These are phyloP conservation scores for Cyaniris semiargus DNA, from an alignment of 2,888 invertebrate species.

Conservation along the genomic window DNA sequence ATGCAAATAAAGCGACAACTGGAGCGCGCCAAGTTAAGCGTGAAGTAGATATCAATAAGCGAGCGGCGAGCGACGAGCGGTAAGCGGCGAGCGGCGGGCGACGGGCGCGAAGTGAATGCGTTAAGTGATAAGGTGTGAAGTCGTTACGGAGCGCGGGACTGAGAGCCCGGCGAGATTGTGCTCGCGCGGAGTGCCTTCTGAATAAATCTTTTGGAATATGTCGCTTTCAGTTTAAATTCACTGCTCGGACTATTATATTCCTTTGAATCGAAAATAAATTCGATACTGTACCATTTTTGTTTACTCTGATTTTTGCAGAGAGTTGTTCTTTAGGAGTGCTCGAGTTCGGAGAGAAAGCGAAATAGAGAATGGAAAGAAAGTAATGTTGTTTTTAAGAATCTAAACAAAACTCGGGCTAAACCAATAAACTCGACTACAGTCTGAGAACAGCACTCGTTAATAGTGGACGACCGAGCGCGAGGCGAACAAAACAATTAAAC, in stretches of 20 bases:
- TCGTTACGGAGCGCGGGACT: not conserved
- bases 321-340: not conserved
- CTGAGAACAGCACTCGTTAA: not conserved
- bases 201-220: slow-evolving; percentile 9
- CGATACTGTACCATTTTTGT: not conserved
- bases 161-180: not conserved
- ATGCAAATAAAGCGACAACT: slow-evolving; percentile 13
- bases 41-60: slow-evolving; percentile 16
- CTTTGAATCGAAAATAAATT: not conserved
- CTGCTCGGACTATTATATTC: not conserved
- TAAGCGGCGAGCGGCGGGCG: not conserved
- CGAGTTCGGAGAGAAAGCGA: not conserved
- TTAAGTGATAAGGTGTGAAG: slow-evolving; percentile 11
- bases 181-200: not conserved
- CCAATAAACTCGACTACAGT: not conserved
- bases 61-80: not conserved
- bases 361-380: not conserved
- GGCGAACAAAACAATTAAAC: slow-evolving; percentile 2
- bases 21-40: slow-evolving; percentile 14
- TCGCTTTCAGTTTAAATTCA: not conserved
- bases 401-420: not conserved
- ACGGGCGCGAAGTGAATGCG: not conserved
- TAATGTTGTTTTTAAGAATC: not conserved
- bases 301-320: not conserved
- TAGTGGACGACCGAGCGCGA: not conserved